These are phyloP conservation scores for Ophioderma brevispina DNA, from an alignment of 35 echinoderm and acorn worm species.

Conservation along the genomic window DNA sequence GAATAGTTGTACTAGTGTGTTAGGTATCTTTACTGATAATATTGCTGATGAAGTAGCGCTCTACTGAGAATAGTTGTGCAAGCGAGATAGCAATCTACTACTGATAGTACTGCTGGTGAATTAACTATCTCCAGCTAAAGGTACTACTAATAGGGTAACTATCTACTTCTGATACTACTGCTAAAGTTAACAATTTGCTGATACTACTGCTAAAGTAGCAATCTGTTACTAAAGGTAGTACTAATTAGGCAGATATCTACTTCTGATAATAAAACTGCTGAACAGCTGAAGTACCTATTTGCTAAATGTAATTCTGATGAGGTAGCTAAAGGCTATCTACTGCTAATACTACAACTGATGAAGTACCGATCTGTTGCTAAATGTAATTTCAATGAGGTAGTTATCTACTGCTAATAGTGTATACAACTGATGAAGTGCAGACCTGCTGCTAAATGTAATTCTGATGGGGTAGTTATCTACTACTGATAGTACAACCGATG, in stretches of 20 bases:
- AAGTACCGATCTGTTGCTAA: too few species aligned
- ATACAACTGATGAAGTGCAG: neutral
- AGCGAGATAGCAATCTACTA: neutral
- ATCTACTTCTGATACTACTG: too few species aligned
- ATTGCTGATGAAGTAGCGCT: neutral
- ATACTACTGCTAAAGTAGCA: neutral
- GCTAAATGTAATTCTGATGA: neutral
- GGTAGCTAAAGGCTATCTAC: neutral
- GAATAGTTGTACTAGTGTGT: too few species aligned
- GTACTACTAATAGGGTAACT: too few species aligned
- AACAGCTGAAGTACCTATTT: neutral
- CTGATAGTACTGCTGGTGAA: neutral
- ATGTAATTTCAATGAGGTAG: too few species aligned
- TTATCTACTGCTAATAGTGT: too few species aligned
- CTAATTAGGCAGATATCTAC: neutral
- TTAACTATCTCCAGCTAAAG: neutral
- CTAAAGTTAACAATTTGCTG: too few species aligned
- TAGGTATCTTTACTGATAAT: neutral
- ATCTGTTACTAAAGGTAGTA: neutral
- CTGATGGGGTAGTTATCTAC: neutral
- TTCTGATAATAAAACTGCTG: neutral
- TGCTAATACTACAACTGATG: neutral
- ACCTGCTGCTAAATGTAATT: neutral
- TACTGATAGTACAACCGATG: too few species aligned
- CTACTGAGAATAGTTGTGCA: neutral